Evolutionary conservation across 2,113 vertebrate species (phyloP).

Genomic region (Hippocampus barbouri): DNA sequence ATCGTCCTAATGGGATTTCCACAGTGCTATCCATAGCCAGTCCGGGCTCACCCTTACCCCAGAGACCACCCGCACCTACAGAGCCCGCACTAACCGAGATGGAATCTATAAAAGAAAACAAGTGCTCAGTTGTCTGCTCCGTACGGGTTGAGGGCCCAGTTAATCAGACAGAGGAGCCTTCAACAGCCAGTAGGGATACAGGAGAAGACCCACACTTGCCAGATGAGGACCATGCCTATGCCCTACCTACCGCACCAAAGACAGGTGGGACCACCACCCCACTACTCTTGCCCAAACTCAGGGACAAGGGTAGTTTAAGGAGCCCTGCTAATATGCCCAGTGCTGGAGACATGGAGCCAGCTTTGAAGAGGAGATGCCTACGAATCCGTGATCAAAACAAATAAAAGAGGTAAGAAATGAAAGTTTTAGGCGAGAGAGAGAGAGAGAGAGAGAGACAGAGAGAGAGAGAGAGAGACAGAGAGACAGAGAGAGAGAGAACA

Average conservation of each 20-base stretch:
- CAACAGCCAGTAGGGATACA: slow-evolving; percentile 73
- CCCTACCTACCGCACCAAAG: slow-evolving; percentile 90
- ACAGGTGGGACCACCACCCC: slow-evolving; percentile 83
- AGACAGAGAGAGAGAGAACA: no score
- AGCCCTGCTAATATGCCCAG: slow-evolving; percentile 74
- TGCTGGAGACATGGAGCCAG: slow-evolving; percentile 87
- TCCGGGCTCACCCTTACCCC: slow-evolving; percentile 61
- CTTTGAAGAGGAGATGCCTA: slow-evolving; percentile 93
- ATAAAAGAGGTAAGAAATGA: slow-evolving; percentile 67
- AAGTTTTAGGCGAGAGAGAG: neutral
- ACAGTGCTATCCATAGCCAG: slow-evolving; percentile 60
- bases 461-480: no score
- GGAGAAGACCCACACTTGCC: slow-evolving; percentile 86
- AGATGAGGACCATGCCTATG: slow-evolving; percentile 94
- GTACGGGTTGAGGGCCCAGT: slow-evolving; percentile 50
- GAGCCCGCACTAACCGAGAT: slow-evolving; percentile 81
- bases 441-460: no score
- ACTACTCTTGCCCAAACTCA: slow-evolving; percentile 88
- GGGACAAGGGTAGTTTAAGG: slow-evolving; percentile 85
- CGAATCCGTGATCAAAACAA: slow-evolving; percentile 99
- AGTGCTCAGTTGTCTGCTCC: slow-evolving; percentile 75
- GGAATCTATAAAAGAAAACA: slow-evolving; percentile 93
- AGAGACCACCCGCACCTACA: slow-evolving; percentile 43
- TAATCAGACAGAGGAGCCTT: slow-evolving; percentile 74
- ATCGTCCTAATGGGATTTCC: slow-evolving; percentile 69